Conservation (phyloP, 1,140 invertebrate genomes). For the Bemisia tabaci region DNA sequence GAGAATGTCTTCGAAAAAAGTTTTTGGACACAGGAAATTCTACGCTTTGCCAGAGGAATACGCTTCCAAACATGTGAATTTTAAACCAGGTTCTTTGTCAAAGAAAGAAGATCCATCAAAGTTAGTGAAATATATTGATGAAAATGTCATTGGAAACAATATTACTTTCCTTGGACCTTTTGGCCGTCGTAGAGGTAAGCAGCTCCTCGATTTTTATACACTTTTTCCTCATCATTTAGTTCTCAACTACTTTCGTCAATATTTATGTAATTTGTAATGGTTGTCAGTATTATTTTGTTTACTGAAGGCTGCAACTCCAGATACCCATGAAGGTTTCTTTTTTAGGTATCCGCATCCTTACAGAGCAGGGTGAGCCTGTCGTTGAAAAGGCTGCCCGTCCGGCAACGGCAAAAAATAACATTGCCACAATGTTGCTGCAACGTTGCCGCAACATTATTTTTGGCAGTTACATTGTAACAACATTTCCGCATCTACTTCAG, state of each 20-base stretch:
- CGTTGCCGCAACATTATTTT: too few relatives aligned
- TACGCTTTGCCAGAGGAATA: conserved; percentile 36
- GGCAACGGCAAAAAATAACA: too few relatives aligned
- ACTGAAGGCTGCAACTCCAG: neutral
- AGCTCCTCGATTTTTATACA: neutral
- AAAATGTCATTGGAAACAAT: conserved; percentile 64
- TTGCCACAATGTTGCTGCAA: too few relatives aligned
- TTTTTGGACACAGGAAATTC: conserved; percentile 35
- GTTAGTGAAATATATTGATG: conserved; percentile 58
- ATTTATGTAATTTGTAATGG: neutral
- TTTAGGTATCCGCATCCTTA: too few relatives aligned
- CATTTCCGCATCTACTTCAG: too few relatives aligned
- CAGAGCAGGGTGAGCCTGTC: too few relatives aligned
- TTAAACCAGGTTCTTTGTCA: conserved; percentile 23
- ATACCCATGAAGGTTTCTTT: neutral
- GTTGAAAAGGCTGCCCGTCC: too few relatives aligned
- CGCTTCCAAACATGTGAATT: conserved; percentile 21
- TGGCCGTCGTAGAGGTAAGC: conserved; percentile 60
- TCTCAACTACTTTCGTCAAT: neutral
- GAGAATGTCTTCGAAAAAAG: conserved; percentile 27
- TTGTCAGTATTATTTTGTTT: neutral
- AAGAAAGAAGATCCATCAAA: conserved; percentile 49
- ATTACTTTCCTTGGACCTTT: conserved; percentile 66
- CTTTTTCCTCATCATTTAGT: neutral
- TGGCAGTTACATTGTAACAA: too few relatives aligned